Conservation (phyloP, 2,113 vertebrate species). For the Aptenodytes patagonicus region DNA sequence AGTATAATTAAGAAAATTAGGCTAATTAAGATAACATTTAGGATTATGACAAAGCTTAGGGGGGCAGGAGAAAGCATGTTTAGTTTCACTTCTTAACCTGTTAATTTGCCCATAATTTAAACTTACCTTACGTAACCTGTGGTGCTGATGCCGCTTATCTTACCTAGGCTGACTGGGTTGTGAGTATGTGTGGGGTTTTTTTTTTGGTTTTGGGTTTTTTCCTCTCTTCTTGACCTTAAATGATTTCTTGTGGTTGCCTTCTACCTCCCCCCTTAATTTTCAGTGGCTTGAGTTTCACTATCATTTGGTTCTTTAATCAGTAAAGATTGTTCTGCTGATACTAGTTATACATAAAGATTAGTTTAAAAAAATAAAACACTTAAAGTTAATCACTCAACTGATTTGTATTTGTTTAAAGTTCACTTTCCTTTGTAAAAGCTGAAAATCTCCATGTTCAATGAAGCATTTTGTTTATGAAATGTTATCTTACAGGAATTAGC, state of each 20-base stretch:
- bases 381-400: conserved; percentile 57
- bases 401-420: conserved; percentile 64
- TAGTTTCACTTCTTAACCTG: conserved; percentile 9
- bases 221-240: neutral
- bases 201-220: neutral
- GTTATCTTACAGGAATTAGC: conserved; percentile 60
- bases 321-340: conserved; percentile 46
- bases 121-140: neutral
- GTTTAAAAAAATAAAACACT: neutral
- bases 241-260: neutral
- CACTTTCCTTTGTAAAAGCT: conserved; percentile 57
- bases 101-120: neutral
- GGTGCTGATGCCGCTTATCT: neutral
- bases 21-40: conserved; percentile 47
- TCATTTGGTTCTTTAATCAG: conserved; percentile 15
- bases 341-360: conserved; percentile 40
- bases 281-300: neutral
- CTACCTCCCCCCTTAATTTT: neutral
- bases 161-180: neutral
- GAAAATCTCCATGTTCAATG: conserved; percentile 60
- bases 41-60: conserved; percentile 24
- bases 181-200: neutral
- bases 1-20: conserved; percentile 51
- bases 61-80: neutral
- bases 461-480: conserved; percentile 67